These are phyloP conservation scores for Homarus americanus DNA, from an alignment of 1,140 invertebrate genomes.

Conservation along the genomic window DNA sequence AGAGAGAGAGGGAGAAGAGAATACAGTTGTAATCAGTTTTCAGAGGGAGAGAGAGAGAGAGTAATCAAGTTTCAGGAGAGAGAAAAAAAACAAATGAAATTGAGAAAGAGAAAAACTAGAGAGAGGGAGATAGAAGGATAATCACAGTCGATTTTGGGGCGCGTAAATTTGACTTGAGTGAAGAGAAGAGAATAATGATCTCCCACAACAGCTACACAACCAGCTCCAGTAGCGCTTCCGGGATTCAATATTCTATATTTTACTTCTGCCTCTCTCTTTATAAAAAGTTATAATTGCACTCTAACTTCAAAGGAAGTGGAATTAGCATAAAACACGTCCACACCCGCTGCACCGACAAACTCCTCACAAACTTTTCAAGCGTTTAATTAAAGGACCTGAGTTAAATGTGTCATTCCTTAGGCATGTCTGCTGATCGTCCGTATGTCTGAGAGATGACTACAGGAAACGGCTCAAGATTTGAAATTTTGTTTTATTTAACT, in stretches of 20 bases:
- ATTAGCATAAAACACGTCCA: slow-evolving; percentile 49
- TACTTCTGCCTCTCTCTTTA: slow-evolving; percentile 2
- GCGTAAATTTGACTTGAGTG: neutral
- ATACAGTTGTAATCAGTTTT: too few relatives aligned
- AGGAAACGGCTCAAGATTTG: neutral
- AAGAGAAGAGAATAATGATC: neutral
- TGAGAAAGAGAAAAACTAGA: too few relatives aligned
- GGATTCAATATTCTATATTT: slow-evolving; percentile 15
- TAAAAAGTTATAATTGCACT: slow-evolving; percentile 36
- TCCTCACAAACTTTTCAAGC: slow-evolving; percentile 47
- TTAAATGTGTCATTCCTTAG: slow-evolving; percentile 37
- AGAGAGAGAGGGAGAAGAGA: too few relatives aligned
- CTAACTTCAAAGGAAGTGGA: slow-evolving; percentile 40
- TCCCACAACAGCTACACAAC: neutral
- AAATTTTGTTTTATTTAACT: neutral
- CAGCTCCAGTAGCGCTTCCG: neutral
- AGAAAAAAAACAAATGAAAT: too few relatives aligned
- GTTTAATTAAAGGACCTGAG: slow-evolving; percentile 52
- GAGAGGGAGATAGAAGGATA: neutral
- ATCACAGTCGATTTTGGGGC: neutral
- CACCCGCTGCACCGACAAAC: slow-evolving; percentile 46
- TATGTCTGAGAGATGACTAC: neutral
- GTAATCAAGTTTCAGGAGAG: too few relatives aligned
- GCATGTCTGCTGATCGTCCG: slow-evolving; percentile 13
- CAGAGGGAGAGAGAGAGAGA: too few relatives aligned